These are phyloP conservation scores for Lepus oiostolus DNA, from an alignment of 2,797 vertebrate species.

Conservation along the genomic window DNA sequence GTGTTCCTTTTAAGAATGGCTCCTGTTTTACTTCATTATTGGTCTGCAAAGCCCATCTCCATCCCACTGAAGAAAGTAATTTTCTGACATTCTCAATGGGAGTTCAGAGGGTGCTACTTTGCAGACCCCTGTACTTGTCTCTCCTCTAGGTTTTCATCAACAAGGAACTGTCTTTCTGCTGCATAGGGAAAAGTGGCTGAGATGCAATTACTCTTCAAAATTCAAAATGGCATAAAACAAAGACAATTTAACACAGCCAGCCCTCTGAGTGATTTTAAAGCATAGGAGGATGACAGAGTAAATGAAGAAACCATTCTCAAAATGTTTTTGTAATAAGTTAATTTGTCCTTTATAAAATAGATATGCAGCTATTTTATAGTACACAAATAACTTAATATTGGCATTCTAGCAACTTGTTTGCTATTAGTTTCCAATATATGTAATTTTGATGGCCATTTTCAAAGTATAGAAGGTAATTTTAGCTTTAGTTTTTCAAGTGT, in stretches of 20 bases:
- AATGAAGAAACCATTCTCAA: background rate
- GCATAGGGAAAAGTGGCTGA: slow-evolving; percentile 4
- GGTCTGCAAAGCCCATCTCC: background rate
- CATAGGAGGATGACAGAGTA: background rate
- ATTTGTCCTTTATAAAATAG: background rate
- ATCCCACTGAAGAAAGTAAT: background rate
- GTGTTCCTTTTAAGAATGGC: background rate
- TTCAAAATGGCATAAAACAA: slow-evolving; percentile 26
- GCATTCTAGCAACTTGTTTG: background rate
- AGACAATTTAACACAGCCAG: background rate
- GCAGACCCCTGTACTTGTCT: background rate
- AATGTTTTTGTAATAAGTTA: background rate
- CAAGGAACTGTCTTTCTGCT: background rate
- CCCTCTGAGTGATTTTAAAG: slow-evolving; percentile 42
- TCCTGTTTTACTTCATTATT: background rate
- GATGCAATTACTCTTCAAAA: background rate
- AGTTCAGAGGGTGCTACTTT: background rate
- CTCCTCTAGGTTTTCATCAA: background rate
- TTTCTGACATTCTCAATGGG: background rate
- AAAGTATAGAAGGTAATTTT: background rate
- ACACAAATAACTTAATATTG: background rate
- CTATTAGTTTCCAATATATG: background rate
- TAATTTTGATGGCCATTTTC: background rate
- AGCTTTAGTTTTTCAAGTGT: background rate
- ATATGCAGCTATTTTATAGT: background rate